Evolutionary conservation across 1,140 invertebrate genomes (phyloP).

Genomic region (Hermatobates lingyangjiaoensis): DNA sequence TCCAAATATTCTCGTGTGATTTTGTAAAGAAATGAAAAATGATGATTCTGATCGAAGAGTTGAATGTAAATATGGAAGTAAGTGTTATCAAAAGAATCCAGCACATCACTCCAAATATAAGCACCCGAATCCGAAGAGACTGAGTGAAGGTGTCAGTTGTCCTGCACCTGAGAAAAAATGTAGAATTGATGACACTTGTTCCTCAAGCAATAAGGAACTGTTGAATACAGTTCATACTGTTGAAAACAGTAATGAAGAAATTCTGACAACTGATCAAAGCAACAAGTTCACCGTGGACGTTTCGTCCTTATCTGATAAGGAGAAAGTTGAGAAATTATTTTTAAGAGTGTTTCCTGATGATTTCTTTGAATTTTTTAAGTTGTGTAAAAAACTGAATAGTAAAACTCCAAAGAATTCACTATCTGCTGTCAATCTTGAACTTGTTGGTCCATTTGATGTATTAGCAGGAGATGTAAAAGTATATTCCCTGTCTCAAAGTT

Average conservation of each 20-base stretch:
- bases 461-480: slow-evolving; percentile 42
- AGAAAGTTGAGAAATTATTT: slow-evolving; percentile 47
- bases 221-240: not conserved
- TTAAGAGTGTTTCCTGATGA: slow-evolving; percentile 72
- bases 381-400: slow-evolving; percentile 44
- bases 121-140: slow-evolving; percentile 37
- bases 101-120: slow-evolving; percentile 54
- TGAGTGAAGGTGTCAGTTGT: slow-evolving; percentile 13
- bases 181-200: not conserved
- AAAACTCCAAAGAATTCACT: slow-evolving; percentile 41
- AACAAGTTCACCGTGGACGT: not conserved
- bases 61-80: slow-evolving; percentile 53
- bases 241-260: not conserved
- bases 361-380: slow-evolving; percentile 69
- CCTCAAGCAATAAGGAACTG: not conserved
- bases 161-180: not conserved
- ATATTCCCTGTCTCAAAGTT: slow-evolving; percentile 10
- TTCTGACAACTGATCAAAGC: not conserved
- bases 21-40: no score
- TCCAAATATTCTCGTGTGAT: no score
- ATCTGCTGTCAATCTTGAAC: slow-evolving; percentile 38
- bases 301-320: not conserved
- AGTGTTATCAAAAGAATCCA: slow-evolving; percentile 71
- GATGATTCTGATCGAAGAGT: no score
- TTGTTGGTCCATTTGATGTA: slow-evolving; percentile 79